Conservation (phyloP, 2,113 vertebrate species). For the Acanthochromis polyacanthus region DNA sequence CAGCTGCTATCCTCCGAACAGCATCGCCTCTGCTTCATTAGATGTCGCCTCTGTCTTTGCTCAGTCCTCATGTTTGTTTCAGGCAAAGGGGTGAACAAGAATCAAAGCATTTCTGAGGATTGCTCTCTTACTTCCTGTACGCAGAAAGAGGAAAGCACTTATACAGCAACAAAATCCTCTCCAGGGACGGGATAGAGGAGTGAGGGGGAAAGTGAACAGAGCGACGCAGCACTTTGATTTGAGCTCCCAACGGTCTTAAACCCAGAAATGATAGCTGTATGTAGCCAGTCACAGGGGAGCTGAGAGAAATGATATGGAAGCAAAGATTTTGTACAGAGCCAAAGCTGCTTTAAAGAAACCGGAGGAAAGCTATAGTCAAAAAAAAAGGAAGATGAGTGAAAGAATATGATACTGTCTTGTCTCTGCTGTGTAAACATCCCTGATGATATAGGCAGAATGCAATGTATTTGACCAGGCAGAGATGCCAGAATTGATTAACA, state of each 20-base stretch:
- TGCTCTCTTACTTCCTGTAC: conserved; percentile 60
- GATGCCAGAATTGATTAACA: conserved; percentile 34
- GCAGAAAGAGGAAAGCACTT: conserved; percentile 66
- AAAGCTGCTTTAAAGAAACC: conserved; percentile 14
- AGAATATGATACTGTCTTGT: conserved; percentile 27
- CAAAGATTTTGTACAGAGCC: conserved; percentile 8
- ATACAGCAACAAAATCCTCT: conserved; percentile 78
- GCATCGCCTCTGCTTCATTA: conserved; percentile 54
- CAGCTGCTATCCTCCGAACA: conserved; percentile 36
- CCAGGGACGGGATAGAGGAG: conserved; percentile 57
- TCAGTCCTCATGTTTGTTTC: conserved; percentile 59
- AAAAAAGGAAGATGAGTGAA: background rate
- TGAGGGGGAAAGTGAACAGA: conserved; percentile 43
- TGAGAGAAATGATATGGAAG: conserved; percentile 35
- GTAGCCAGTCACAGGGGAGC: conserved; percentile 36
- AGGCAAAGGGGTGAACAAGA: conserved; percentile 50
- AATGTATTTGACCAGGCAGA: conserved; percentile 9
- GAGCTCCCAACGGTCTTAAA: conserved; percentile 44
- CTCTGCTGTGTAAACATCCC: conserved; percentile 40
- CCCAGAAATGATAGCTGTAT: conserved; percentile 61
- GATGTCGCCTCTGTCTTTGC: conserved; percentile 13
- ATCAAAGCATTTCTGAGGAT: conserved; percentile 69
- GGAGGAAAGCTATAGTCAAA: background rate
- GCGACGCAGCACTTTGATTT: conserved; percentile 69
- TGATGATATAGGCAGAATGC: conserved; percentile 17